These are phyloP conservation scores for Atherinomorus stipes DNA, from an alignment of 2,113 vertebrate species.

Conservation along the genomic window DNA sequence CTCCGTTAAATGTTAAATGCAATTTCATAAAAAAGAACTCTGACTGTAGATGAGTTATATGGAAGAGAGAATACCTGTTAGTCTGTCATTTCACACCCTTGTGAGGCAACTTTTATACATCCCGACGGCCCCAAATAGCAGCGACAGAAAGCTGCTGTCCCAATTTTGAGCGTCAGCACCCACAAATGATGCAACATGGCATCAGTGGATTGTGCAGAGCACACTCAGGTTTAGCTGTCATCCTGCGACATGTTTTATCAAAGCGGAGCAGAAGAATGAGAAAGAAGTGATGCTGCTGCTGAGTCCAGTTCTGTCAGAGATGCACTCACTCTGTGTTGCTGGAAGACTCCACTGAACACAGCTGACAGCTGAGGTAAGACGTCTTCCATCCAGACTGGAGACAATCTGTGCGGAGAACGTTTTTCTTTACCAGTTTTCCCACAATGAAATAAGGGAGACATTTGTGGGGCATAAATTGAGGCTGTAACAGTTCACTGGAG, in stretches of 20 bases:
- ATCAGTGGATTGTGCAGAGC: constrained; percentile 36
- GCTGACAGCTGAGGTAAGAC: constrained; percentile 33
- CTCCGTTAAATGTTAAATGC: constrained; percentile 9
- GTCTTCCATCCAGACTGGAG: background rate
- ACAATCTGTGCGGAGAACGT: background rate
- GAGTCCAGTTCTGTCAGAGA: constrained; percentile 32
- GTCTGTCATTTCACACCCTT: constrained; percentile 17
- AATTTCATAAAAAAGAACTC: constrained; percentile 21
- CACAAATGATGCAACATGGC: constrained; percentile 44
- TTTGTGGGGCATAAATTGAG: constrained; percentile 2
- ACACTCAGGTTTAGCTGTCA: constrained; percentile 52
- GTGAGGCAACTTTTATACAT: background rate
- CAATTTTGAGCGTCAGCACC: constrained; percentile 28
- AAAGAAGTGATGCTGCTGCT: constrained; percentile 15
- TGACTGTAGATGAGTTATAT: constrained; percentile 6
- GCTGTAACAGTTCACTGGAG: no score
- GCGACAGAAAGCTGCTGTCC: constrained; percentile 34
- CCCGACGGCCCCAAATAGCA: constrained; percentile 1
- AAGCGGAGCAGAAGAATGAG: constrained; percentile 33
- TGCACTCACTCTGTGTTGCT: constrained; percentile 15
- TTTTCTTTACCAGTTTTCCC: background rate
- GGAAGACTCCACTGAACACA: constrained; percentile 30
- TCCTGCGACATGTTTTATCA: constrained; percentile 51
- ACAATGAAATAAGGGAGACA: background rate
- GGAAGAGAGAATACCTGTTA: background rate